These are phyloP conservation scores for Cosmorhoe ocellata DNA, from an alignment of 2,888 invertebrate species.

Conservation along the genomic window DNA sequence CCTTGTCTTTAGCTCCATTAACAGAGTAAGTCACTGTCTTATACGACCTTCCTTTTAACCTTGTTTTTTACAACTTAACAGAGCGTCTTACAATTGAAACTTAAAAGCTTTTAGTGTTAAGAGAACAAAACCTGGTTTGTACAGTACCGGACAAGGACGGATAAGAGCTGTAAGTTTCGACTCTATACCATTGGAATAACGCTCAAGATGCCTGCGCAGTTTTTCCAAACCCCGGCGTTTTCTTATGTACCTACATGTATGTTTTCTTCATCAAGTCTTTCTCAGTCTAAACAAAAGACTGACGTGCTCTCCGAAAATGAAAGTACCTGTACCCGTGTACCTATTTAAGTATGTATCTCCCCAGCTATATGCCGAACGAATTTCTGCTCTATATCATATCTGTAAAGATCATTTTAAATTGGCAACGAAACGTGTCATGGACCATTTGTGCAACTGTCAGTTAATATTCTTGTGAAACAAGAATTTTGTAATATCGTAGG, in stretches of 20 bases:
- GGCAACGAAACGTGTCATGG: slow-evolving; percentile 22
- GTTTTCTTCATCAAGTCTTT: slow-evolving; percentile 54
- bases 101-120: background rate
- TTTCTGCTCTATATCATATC: slow-evolving; percentile 14
- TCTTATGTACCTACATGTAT: slow-evolving; percentile 11
- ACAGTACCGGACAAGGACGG: background rate
- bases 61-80: too few species aligned
- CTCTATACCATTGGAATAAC: slow-evolving; percentile 1
- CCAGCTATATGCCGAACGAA: slow-evolving; percentile 20
- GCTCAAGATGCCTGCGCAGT: background rate
- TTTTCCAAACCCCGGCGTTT: background rate
- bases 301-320: slow-evolving; percentile 36
- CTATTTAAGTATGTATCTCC: background rate
- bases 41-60: too few species aligned
- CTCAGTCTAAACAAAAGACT: slow-evolving; percentile 45
- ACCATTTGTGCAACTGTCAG: slow-evolving; percentile 33
- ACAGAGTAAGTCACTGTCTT: too few species aligned
- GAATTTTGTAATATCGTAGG: slow-evolving; percentile 48
- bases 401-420: slow-evolving; percentile 37
- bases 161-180: background rate
- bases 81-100: too few species aligned
- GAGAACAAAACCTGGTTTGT: background rate
- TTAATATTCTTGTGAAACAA: slow-evolving; percentile 46
- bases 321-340: slow-evolving; percentile 17
- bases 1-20: too few species aligned